Evolutionary conservation across 35 echinoderm and acorn worm genomes (phyloP), one percentile per base, ranked within the genome.

Genomic region (Anneissia japonica): DNA sequence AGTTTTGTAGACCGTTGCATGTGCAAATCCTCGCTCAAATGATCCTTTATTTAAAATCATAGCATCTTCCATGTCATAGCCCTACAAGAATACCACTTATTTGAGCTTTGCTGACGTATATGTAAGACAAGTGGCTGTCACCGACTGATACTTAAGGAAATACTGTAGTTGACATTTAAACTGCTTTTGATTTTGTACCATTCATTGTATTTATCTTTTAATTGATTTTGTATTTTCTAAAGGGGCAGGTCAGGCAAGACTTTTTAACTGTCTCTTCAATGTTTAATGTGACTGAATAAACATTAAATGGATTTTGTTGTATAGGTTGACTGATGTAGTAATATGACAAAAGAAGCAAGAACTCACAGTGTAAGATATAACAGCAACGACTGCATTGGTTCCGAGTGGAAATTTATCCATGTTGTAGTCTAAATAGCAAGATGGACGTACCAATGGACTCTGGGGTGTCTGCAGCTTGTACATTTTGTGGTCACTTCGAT

Each of bases 21-120:
- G 92, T 17, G 81, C 89, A 79, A 98, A 98, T 1, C 95, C 95
- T 85, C 95, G 91, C 36, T 98, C 95, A n/a, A 93, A 38, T 0
- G 89, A 81, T 14, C 92, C 75, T 81, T 94, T 98, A 85, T 98
- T 98, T 51, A 98, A 74, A 21, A 98, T 90, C 95, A 98, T 98
- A 9, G 95, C 95, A 81, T 98, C 95, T 76, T 98, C 95, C 95
- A 98, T 98, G 46, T 98, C 95, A 84, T 98, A 98, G 0, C 95
- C 95, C 95, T 98, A 21, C 3, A 92, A 74, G 32, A 12, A 19
- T 39, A n/a, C n/a, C 7, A 28, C n/a, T n/a, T n/a, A n/a, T n/a
- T n/a, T n/a, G n/a, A n/a, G n/a, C n/a, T n/a, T n/a, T n/a, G n/a
- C n/a, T n/a, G n/a, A n/a, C n/a, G n/a, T n/a, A n/a, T n/a, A n/a